phyloP scores from a whole-genome alignment of 2,888 invertebrate genomes.

The Dasypolia templi region DNA sequence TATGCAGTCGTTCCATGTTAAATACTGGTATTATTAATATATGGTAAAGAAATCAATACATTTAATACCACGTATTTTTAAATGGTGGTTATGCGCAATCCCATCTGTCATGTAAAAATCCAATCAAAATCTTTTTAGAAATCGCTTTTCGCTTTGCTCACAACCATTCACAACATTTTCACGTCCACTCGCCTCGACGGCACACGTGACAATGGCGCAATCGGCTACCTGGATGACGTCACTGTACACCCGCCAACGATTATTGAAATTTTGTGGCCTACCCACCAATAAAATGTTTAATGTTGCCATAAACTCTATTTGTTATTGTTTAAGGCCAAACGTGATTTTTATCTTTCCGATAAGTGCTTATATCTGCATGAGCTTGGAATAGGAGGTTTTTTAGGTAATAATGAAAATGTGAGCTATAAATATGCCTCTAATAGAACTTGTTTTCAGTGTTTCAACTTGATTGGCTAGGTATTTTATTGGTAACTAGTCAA shows the following conservation, averaged over 20 bases:
- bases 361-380: slow-evolving; percentile 26
- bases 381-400: slow-evolving; percentile 17
- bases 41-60: neutral
- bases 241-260: slow-evolving; percentile 35
- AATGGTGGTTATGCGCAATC: neutral
- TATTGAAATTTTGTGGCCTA: slow-evolving; percentile 65
- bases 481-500: too few species aligned
- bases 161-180: slow-evolving; percentile 1
- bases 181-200: slow-evolving; percentile 25
- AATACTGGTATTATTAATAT: too few species aligned
- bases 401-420: slow-evolving; percentile 20
- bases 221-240: slow-evolving; percentile 53
- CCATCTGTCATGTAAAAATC: neutral
- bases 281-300: slow-evolving; percentile 64
- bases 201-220: slow-evolving; percentile 51
- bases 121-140: slow-evolving; percentile 21
- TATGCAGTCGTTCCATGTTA: neutral
- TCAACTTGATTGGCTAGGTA: neutral
- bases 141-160: slow-evolving; percentile 20
- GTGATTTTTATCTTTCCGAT: slow-evolving; percentile 53
- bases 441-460: neutral
- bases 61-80: neutral
- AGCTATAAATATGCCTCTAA: slow-evolving; percentile 23
- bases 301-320: slow-evolving; percentile 56
- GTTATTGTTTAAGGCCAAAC: slow-evolving; percentile 40